These are phyloP conservation scores for Hymenopus coronatus DNA, from an alignment of 2,888 invertebrate species.

Conservation along the genomic window DNA sequence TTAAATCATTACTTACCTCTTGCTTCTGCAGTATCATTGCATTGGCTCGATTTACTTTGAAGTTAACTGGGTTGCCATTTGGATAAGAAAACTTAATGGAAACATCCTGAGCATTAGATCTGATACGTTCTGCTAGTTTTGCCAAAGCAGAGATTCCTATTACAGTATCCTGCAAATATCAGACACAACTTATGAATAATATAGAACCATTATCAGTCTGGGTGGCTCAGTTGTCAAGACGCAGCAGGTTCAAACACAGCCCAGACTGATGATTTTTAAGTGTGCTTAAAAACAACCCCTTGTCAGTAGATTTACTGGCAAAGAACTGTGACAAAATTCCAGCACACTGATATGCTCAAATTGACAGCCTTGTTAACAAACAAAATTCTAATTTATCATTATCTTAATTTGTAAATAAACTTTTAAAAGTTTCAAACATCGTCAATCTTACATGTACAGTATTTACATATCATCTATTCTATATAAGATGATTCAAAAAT, in stretches of 20 bases:
- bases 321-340: too few species aligned
- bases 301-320: not conserved
- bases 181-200: not conserved
- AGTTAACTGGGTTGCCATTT: conserved; percentile 43
- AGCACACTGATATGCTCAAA: too few species aligned
- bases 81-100: conserved; percentile 54
- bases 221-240: too few species aligned
- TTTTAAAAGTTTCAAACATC: too few species aligned
- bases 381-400: too few species aligned
- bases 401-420: too few species aligned
- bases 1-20: conserved; percentile 53
- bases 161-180: conserved; percentile 63
- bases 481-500: too few species aligned
- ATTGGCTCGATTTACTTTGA: conserved; percentile 73
- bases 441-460: too few species aligned
- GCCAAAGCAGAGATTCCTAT: conserved; percentile 70
- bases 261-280: too few species aligned
- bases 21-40: conserved; percentile 79
- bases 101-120: conserved; percentile 50
- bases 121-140: conserved; percentile 60
- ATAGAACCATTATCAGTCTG: not conserved
- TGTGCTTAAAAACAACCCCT: not conserved
- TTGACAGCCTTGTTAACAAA: too few species aligned
- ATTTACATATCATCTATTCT: too few species aligned
- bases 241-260: too few species aligned